These are phyloP conservation scores for Torymus texanus DNA, from an alignment of 2,888 invertebrate species.

Conservation along the genomic window DNA sequence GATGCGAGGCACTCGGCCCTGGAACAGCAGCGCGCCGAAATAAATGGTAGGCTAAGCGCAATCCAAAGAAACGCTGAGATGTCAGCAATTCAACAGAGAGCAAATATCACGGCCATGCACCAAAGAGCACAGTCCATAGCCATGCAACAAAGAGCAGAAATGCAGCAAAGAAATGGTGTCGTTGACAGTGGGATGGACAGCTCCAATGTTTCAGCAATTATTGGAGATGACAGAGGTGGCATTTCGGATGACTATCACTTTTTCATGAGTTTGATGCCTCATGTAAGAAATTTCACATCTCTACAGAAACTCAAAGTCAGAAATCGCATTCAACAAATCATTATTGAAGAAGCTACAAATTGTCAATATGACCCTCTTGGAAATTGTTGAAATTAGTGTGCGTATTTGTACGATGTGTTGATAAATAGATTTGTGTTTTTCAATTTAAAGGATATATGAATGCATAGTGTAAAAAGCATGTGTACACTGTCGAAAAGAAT, in stretches of 20 bases:
- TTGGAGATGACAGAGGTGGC: conserved; percentile 47
- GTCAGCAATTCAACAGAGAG: conserved; percentile 27
- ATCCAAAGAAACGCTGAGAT: conserved; percentile 44
- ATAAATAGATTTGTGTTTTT: too few relatives aligned
- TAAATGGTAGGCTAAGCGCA: conserved; percentile 36
- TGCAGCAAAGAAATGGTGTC: conserved; percentile 49
- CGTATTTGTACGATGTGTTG: too few relatives aligned
- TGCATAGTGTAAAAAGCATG: neutral
- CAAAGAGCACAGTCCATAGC: conserved; percentile 39
- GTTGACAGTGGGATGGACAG: conserved; percentile 54
- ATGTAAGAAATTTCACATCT: conserved; percentile 51
- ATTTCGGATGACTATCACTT: conserved; percentile 58
- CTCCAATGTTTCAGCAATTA: conserved; percentile 37
- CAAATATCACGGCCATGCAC: conserved; percentile 45
- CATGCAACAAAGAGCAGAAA: conserved; percentile 43
- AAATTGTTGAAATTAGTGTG: conserved; percentile 46
- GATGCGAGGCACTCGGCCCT: conserved; percentile 37
- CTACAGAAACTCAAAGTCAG: conserved; percentile 55
- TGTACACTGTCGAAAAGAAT: conserved; percentile 6
- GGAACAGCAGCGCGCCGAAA: conserved; percentile 40
- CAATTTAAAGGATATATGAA: too few relatives aligned
- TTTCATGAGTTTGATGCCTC: conserved; percentile 57
- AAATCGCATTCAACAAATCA: conserved; percentile 56
- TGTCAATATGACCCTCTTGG: conserved; percentile 52
- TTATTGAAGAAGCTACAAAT: conserved; percentile 53